A percentile compares a stretch with the other conserved stretches of the same genome.
Evolutionary conservation across 2,797 vertebrate genomes (phyloP).

Genomic region (Cichlasoma orientale): DNA sequence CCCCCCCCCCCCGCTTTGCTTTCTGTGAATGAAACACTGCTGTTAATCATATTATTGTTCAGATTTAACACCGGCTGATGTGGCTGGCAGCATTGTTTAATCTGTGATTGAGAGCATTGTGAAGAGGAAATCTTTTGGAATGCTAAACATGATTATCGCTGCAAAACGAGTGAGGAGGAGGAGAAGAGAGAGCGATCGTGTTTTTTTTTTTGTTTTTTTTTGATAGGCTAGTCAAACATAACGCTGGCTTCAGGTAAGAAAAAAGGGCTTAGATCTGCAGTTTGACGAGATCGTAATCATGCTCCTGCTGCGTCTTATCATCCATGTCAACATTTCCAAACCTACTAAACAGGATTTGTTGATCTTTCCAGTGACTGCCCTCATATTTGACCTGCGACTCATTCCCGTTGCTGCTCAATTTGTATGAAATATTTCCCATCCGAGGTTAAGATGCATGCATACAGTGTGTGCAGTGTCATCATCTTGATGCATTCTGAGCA

Average conservation of each 20-base stretch:
- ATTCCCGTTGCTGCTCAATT: slow-evolving; percentile 25
- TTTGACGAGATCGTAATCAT: slow-evolving; percentile 29
- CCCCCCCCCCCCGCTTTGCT: slow-evolving; percentile 16
- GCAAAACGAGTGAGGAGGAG: slow-evolving; percentile 47
- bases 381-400: slow-evolving; percentile 34
- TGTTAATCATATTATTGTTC: slow-evolving; percentile 84
- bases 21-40: slow-evolving; percentile 73
- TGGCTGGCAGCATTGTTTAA: slow-evolving; percentile 54
- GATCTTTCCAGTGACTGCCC: slow-evolving; percentile 21
- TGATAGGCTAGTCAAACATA: slow-evolving; percentile 47
- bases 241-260: slow-evolving; percentile 37
- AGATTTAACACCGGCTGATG: slow-evolving; percentile 63
- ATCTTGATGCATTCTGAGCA: slow-evolving; percentile 11
- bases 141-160: slow-evolving; percentile 61
- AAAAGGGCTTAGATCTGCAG: slow-evolving; percentile 17
- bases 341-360: slow-evolving; percentile 31
- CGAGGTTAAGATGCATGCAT: slow-evolving; percentile 45
- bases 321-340: slow-evolving; percentile 40
- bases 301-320: slow-evolving; percentile 12
- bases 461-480: slow-evolving; percentile 19
- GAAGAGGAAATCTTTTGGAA: slow-evolving; percentile 51
- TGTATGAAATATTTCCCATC: slow-evolving; percentile 52
- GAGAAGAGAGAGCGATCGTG: slow-evolving; percentile 35
- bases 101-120: slow-evolving; percentile 78
- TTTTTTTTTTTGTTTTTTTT: slow-evolving; percentile 55